Base-by-base conservation (phyloP, 35 echinoderm and acorn worm species). In the Holothuria glaberrima region DNA sequence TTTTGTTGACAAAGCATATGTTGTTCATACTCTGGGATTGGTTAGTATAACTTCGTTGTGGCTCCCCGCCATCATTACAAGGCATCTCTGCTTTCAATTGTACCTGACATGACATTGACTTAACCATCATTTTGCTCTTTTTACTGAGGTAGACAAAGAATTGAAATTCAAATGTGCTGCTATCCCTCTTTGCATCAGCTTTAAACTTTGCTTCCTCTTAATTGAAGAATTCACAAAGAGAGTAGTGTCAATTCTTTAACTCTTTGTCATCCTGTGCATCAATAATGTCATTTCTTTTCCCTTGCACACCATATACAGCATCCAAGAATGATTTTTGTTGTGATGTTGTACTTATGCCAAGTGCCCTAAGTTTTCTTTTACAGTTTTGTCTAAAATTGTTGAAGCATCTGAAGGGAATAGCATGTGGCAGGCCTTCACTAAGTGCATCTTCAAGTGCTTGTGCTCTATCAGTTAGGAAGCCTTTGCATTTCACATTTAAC, bases 161-260 rank as follows among this genome's bases (percentile, higher is more conserved):
- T 12, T 64, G 3, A 14, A 12, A n/a, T 14, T 64, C 60, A 5
- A 22, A 64, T 4, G 2, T 27, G 60, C 60, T 64, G 2, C 3
- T 12, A 64, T 14, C 60, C 2, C 60, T 5, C 60, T 64, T 14
- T 12, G 2, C 60, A 64, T 64, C 13, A 64, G 60, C 13, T 14
- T 64, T 64, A 27, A 64, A 64, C 3, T 64, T 64, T 3, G 19
- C 12, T 64, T 64, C 60, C 60, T 64, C 60, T 5, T 64, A 2
- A 64, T 64, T 64, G 60, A 64, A 64, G 60, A 64, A 64, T 64
- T 64, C 60, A 64, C 60, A 12, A 64, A 64, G 60, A 14, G 60
- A 64, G 26, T 64, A 64, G 1, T 4, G 60, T 27, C 13, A 12
- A 64, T 1, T 64, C 13, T 64, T 64, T 14, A 64, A 27, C 26